Base-by-base conservation (phyloP, 1,140 invertebrate genomes). In the Augochlora pura region DNA sequence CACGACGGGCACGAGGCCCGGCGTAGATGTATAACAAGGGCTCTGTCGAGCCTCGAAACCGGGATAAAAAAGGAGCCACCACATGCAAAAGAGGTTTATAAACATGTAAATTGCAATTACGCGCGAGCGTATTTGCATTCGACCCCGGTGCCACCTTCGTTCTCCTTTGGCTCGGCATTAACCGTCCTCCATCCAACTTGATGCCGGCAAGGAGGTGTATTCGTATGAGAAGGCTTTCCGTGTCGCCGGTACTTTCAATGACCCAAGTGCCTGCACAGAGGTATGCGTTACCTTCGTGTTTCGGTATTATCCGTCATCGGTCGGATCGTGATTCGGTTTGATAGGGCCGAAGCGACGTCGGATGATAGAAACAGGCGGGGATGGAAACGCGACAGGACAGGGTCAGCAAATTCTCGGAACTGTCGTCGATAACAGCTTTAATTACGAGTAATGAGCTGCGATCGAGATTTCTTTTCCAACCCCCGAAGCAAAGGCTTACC, bases 21-120 rank as follows among this genome's bases (percentile, higher is more conserved):
- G 42, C 10, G 42, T 52, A 69, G 42, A 42, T 3, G 25, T 39
- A 25, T 67, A 68, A 77, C 73, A 76, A 77, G 65, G 14, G 77
- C 59, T 77, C 32, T 7, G 60, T n/a, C 39, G 25, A 18, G 21
- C 38, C 67, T 70, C 67, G 59, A 71, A 64, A 57, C 39, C 9
- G 4, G n/a, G 32, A 23, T 21, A 25, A 23, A 23, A 27, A 68
- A 52, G 54, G 59, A 25, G 73, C 59, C 18, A 18, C 49, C 70
- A 68, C 67, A 80, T 84, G 76, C 75, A 83, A 84, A 83, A 46
- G 71, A 77, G 76, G 72, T 84, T 86, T 86, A 78, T 69, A 84
- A 86, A 81, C 79, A 86, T 80, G 84, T 80, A 86, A 81, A 86
- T 87, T 82, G 75, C 75, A 85, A 87, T 87, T 86, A 85, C 77